Conservation (phyloP, 2,888 invertebrate genomes). For the Hypomecis atomaria region DNA sequence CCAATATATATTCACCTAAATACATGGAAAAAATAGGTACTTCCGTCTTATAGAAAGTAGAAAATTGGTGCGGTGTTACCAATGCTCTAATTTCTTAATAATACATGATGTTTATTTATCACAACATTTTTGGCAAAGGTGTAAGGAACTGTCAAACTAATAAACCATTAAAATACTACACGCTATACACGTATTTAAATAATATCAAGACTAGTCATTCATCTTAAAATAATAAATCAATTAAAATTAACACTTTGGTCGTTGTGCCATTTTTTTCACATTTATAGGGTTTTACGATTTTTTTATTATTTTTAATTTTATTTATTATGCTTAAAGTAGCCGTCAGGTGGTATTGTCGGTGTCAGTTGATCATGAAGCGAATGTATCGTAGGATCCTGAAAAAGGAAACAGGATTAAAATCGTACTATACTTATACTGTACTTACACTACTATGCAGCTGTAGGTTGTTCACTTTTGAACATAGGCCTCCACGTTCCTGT, state of each 20-base stretch:
- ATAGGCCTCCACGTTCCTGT: too few relatives aligned
- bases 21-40: constrained; percentile 34
- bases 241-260: constrained; percentile 77
- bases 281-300: constrained; percentile 75
- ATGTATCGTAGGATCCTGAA: constrained; percentile 57
- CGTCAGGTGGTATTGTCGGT: constrained; percentile 78
- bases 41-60: constrained; percentile 13
- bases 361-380: constrained; percentile 70
- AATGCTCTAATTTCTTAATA: constrained; percentile 15
- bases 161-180: constrained; percentile 40
- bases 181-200: constrained; percentile 28
- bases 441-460: too few relatives aligned
- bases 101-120: constrained; percentile 24
- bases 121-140: constrained; percentile 53
- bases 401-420: constrained; percentile 41
- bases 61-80: constrained; percentile 24
- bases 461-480: too few relatives aligned
- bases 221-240: constrained; percentile 61
- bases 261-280: constrained; percentile 83
- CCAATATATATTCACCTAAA: constrained; percentile 24
- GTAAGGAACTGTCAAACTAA: constrained; percentile 53
- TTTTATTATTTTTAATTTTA: constrained; percentile 65
- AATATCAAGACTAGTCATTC: constrained; percentile 68
- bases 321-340: constrained; percentile 50
- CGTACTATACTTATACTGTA: not conserved